Base-by-base conservation (phyloP, 2,888 invertebrate species). In the Drosophila subquinaria region DNA sequence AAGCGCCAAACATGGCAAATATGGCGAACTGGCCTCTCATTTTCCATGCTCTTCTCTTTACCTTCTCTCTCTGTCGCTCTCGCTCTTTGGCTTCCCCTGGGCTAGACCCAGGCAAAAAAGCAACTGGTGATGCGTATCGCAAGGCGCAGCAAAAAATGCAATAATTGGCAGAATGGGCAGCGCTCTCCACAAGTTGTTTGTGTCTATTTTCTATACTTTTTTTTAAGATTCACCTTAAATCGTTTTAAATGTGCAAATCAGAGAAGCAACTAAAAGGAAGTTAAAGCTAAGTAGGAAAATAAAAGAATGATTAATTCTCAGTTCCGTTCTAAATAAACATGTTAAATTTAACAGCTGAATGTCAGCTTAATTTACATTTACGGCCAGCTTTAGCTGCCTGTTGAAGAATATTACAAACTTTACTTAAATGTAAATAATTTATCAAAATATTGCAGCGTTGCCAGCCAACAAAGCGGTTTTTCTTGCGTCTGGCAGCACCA, bases 101-200 rank as follows among this genome's bases (percentile, higher is more conserved):
- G 4, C 57, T 53, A 57, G 17, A 45, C 40, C 30, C 11, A 4
- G 47, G 6, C 10, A 63, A 79, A 80, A 77, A 81, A 76, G 80
- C 80, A 80, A 80, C 80, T 81, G 79, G 76, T 80, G 81, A 63
- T 73, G 78, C 80, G 64, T 69, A 73, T 79, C 60, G 70, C 47
- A 71, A 66, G 61, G 52, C 53, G 50, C 8, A 35, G 52, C 30
- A 52, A 74, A 57, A 71, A 57, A 60, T 62, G 62, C 59, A 66
- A 35, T 56, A 27, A 33, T 36, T 53, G 13, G 27, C 36, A 23
- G 50, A 47, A 42, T 13, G 27, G 50, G 17, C 45, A 51, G 52
- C 30, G 15, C 52, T 48, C 30, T 38, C 48, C 52, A 13, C 47
- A 33, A 30, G n/a, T 50, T 45, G 36, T 33, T 48, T 4, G 15